Evolutionary conservation across 2,797 vertebrate species (phyloP).

Genomic region (Sciaenops ocellatus): DNA sequence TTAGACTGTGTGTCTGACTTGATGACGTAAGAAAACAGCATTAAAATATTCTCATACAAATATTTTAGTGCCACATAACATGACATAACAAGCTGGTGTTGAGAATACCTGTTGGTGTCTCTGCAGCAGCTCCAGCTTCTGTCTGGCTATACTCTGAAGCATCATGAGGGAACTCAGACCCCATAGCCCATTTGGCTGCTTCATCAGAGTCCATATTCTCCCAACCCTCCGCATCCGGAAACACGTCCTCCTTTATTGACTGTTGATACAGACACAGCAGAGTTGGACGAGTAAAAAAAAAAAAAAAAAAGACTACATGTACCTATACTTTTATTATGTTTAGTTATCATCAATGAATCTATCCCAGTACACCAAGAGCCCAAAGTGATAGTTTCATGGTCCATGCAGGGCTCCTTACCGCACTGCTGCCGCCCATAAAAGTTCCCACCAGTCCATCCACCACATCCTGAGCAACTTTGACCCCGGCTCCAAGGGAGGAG

Average conservation of each 20-base stretch:
- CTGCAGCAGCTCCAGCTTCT: conserved; percentile 35
- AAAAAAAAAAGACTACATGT: not conserved
- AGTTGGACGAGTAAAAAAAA: not conserved
- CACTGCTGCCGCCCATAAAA: conserved; percentile 64
- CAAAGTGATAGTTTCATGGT: not conserved
- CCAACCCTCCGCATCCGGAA: conserved; percentile 82
- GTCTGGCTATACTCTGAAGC: conserved; percentile 45
- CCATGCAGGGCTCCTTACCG: conserved; percentile 61
- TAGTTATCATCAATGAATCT: not conserved
- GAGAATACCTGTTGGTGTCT: conserved; percentile 59
- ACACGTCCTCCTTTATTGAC: conserved; percentile 77
- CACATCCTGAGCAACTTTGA: conserved; percentile 77
- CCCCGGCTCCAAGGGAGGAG: conserved; percentile 79
- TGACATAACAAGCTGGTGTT: not conserved
- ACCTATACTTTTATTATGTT: not conserved
- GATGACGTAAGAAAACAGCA: not conserved
- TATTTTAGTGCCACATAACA: not conserved
- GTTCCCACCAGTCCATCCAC: conserved; percentile 73
- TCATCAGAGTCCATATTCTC: conserved; percentile 80
- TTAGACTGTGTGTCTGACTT: too few species aligned
- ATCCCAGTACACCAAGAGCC: not conserved
- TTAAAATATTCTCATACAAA: not conserved
- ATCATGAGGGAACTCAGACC: conserved; percentile 71
- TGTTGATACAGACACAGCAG: conserved; percentile 46
- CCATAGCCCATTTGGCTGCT: conserved; percentile 79